phyloP scores from a whole-genome alignment of 2,113 vertebrate species.

The Dicerorhinus sumatrensis region DNA sequence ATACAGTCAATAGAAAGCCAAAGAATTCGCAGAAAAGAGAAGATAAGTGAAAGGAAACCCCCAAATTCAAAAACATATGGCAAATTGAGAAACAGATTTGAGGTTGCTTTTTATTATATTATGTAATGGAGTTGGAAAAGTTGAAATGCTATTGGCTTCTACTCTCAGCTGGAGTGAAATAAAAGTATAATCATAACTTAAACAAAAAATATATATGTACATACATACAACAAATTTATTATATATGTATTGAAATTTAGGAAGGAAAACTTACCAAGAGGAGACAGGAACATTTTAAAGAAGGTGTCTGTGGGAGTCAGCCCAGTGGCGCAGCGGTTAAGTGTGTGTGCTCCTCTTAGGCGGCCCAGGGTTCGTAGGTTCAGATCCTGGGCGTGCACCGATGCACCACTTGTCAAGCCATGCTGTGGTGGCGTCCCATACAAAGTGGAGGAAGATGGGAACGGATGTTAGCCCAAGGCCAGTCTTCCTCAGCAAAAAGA shows the following conservation, averaged over 20 bases:
- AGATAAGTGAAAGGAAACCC: not conserved
- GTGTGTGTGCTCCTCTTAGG: too few relatives aligned
- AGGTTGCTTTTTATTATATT: not conserved
- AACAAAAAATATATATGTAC: not conserved
- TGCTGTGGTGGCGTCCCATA: too few relatives aligned
- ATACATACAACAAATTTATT: not conserved
- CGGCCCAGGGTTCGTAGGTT: too few relatives aligned
- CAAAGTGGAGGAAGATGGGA: too few relatives aligned
- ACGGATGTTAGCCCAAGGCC: too few relatives aligned
- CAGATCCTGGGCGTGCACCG: too few relatives aligned
- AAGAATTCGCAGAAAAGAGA: not conserved
- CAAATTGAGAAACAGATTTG: not conserved
- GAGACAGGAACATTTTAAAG: conserved; percentile 10
- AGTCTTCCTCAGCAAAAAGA: too few relatives aligned
- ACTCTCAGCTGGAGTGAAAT: not conserved
- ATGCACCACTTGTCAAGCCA: too few relatives aligned
- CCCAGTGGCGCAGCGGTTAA: too few relatives aligned
- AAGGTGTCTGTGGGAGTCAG: not conserved
- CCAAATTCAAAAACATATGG: not conserved
- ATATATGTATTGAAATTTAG: not conserved
- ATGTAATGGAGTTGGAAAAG: conserved; percentile 33
- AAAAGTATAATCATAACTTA: not conserved
- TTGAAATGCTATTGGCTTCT: not conserved
- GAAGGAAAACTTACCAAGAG: not conserved
- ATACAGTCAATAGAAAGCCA: not conserved